A percentile compares a stretch with the other conserved stretches of the same genome.
Conservation (phyloP, 2,797 vertebrate genomes). For the Triplophysa bombifrons region DNA sequence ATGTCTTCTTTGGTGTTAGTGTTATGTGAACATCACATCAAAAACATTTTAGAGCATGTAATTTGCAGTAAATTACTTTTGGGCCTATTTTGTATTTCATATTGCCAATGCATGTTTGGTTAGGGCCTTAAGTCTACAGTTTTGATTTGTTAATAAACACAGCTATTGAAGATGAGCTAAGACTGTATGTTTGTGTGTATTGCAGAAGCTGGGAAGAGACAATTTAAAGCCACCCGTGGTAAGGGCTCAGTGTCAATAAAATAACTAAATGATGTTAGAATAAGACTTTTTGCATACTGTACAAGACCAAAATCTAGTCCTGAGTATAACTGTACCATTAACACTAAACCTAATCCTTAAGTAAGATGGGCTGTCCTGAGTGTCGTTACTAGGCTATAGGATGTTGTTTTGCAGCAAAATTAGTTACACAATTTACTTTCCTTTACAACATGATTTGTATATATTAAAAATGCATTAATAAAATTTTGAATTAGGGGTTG, state of each 20-base stretch:
- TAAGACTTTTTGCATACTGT: too few species aligned
- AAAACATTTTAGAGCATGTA: too few species aligned
- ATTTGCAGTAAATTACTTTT: neutral
- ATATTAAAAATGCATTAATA: neutral
- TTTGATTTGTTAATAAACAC: too few species aligned
- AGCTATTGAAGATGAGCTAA: neutral
- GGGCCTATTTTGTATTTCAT: neutral
- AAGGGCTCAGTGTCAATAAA: constrained; percentile 57
- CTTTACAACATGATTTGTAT: neutral
- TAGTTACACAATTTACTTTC: neutral
- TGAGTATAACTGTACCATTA: neutral
- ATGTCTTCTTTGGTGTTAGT: too few species aligned
- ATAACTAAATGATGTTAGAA: neutral
- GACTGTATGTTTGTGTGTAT: constrained; percentile 37
- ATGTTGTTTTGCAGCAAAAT: too few species aligned
- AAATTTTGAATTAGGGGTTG: neutral
- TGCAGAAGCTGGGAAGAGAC: constrained; percentile 76
- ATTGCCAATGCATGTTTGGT: too few species aligned
- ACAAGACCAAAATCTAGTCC: neutral
- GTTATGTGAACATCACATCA: too few species aligned
- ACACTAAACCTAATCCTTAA: too few species aligned
- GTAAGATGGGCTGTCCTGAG: too few species aligned
- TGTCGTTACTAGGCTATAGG: too few species aligned
- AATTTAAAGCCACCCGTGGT: constrained; percentile 78
- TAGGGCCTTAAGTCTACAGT: too few species aligned